A percentile compares a stretch with the other conserved stretches of the same genome.
Evolutionary conservation across 2,888 invertebrate species (phyloP).

Genomic region (Ditula angustiorana): DNA sequence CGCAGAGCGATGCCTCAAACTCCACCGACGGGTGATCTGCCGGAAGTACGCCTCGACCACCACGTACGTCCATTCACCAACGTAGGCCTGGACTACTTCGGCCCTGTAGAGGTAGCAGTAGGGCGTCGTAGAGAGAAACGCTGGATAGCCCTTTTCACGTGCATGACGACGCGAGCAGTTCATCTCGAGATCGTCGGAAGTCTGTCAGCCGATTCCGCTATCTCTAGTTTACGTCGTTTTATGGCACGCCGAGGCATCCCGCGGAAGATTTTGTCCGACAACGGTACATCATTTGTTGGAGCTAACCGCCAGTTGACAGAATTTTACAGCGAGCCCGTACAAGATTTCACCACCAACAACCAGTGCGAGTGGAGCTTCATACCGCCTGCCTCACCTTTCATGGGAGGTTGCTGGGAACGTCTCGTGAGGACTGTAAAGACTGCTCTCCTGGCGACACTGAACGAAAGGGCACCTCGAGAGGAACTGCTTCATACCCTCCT

Average conservation of each 20-base stretch:
- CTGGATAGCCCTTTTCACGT: conserved; percentile 1
- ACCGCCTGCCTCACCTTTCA: neutral
- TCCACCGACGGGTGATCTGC: neutral
- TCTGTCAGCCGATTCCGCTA: conserved; percentile 7
- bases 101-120: neutral
- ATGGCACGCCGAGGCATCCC: neutral
- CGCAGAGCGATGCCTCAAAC: neutral
- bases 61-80: neutral
- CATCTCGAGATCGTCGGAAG: conserved; percentile 1
- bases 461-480: neutral
- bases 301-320: neutral
- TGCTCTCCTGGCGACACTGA: neutral
- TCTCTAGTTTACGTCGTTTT: neutral
- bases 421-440: neutral
- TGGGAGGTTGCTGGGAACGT: neutral
- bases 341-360: neutral
- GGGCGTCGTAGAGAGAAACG: neutral
- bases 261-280: neutral
- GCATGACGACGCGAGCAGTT: neutral
- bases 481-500: neutral
- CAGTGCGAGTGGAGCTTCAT: neutral
- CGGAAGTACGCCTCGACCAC: neutral
- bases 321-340: neutral
- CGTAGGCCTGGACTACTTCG: neutral
- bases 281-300: conserved; percentile 4